Percentiles rank a stretch among this genome's conserved stretches.
Conservation (phyloP, 2,113 vertebrate species). For the Zosterops lateralis region DNA sequence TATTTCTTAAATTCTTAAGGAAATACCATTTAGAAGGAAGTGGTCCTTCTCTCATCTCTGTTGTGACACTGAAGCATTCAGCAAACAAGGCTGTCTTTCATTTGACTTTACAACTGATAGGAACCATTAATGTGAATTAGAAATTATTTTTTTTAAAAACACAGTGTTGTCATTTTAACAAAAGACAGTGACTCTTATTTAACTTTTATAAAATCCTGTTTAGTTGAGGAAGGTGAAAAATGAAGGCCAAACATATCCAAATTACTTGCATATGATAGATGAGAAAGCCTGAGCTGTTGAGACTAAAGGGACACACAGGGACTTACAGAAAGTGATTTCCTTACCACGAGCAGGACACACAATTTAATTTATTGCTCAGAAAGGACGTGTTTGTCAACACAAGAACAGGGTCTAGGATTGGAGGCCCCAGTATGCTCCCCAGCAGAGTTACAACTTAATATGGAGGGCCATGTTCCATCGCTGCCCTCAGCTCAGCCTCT, state of each 20-base stretch:
- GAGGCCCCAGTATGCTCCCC: not conserved
- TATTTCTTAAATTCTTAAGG: not conserved
- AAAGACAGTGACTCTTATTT: rapidly evolving
- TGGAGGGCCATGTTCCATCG: rapidly evolving
- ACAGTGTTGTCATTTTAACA: not conserved
- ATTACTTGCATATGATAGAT: not conserved
- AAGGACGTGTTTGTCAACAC: not conserved
- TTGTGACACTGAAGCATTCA: not conserved
- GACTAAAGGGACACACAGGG: not conserved
- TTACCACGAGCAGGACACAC: not conserved
- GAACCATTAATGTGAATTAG: not conserved
- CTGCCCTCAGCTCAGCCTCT: not conserved
- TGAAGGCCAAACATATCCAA: not conserved
- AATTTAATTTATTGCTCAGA: not conserved
- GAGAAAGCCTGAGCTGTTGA: not conserved
- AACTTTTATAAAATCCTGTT: not conserved
- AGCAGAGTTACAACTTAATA: not conserved
- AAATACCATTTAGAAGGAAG: not conserved
- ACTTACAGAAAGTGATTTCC: rapidly evolving
- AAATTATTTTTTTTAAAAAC: rapidly evolving
- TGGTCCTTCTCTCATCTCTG: not conserved
- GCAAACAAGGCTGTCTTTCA: not conserved
- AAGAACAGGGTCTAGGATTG: not conserved
- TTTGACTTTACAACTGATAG: not conserved
- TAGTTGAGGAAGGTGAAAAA: not conserved